phyloP scores from a whole-genome alignment of 2,888 invertebrate species.

The Thalpophila matura region DNA sequence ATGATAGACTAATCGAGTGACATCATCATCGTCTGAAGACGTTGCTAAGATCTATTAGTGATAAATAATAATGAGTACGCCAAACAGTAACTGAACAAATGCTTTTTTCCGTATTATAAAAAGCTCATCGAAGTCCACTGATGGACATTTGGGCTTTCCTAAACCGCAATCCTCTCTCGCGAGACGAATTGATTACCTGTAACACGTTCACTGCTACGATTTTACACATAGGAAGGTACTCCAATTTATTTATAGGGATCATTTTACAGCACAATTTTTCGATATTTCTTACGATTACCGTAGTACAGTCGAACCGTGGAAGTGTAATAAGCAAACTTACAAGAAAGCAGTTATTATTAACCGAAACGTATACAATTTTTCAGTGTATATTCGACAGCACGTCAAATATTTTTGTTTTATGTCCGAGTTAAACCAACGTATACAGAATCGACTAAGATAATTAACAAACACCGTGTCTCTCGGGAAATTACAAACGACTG shows the following conservation, averaged over 20 bases:
- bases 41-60: conserved; percentile 20
- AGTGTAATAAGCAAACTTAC: background rate
- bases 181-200: too few species aligned
- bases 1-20: conserved; percentile 51
- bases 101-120: too few species aligned
- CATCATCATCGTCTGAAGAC: conserved; percentile 48
- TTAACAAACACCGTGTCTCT: conserved; percentile 24
- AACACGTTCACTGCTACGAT: too few species aligned
- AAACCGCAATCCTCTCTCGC: too few species aligned
- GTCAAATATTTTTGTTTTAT: conserved; percentile 17
- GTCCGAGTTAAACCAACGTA: background rate
- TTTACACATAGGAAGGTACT: too few species aligned
- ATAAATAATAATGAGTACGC: conserved; percentile 36
- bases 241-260: too few species aligned
- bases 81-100: background rate
- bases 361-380: conserved; percentile 4
- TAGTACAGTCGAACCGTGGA: background rate
- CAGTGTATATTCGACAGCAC: conserved; percentile 8
- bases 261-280: background rate
- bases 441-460: conserved; percentile 17
- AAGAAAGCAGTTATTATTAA: background rate
- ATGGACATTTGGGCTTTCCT: too few species aligned
- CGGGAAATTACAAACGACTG: conserved; percentile 27
- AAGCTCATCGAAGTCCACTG: too few species aligned
- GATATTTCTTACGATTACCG: background rate